Evolutionary conservation across 2,797 vertebrate genomes (phyloP).

Genomic region (Poeciliopsis gracilis): DNA sequence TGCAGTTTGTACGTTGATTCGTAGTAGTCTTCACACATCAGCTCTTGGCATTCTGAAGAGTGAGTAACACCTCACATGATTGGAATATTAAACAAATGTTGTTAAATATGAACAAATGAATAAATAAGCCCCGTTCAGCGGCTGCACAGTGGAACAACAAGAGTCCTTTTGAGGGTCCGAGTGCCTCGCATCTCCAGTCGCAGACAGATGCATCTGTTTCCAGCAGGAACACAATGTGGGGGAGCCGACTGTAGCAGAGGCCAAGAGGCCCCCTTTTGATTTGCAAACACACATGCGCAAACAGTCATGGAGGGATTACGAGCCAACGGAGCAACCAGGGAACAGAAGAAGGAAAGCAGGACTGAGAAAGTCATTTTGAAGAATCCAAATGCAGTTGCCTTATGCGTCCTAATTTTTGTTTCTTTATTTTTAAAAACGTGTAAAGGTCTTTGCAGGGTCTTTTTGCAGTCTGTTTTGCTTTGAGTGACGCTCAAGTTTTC

Average conservation of each 20-base stretch:
- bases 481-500: not conserved
- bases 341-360: not conserved
- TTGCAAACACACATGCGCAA: constrained; percentile 41
- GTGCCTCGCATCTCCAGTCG: constrained; percentile 48
- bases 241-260: constrained; percentile 56
- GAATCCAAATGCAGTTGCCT: not conserved
- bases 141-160: constrained; percentile 59
- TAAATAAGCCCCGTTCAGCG: constrained; percentile 68
- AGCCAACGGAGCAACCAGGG: not conserved
- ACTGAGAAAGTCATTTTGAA: not conserved
- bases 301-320: constrained; percentile 23
- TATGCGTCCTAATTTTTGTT: not conserved
- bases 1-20: constrained; percentile 69
- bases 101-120: constrained; percentile 78
- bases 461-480: not conserved
- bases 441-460: not conserved
- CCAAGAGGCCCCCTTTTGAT: constrained; percentile 49
- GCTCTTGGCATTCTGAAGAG: constrained; percentile 77
- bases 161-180: constrained; percentile 58
- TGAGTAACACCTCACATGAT: constrained; percentile 71
- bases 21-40: constrained; percentile 74
- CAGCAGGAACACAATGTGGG: constrained; percentile 62
- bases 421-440: not conserved
- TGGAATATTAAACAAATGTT: constrained; percentile 76
- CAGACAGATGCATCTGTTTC: constrained; percentile 59